phyloP scores from a whole-genome alignment of 92 coral and sea anemone genomes.

The Umimayanthus chanpuru region DNA sequence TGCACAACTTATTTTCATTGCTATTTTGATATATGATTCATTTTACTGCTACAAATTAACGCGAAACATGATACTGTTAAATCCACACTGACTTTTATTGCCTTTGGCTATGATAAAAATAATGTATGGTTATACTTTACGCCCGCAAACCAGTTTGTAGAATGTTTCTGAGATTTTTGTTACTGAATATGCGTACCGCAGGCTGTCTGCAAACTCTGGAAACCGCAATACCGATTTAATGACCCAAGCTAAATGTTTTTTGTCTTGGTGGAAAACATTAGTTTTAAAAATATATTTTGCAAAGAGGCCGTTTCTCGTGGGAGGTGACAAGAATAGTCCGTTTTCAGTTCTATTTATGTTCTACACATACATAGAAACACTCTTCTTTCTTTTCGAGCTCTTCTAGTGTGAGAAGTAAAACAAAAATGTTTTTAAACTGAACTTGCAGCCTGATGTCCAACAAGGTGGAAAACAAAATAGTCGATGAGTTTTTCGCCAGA shows the following conservation, averaged over 20 bases:
- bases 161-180: background rate
- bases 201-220: background rate
- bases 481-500: background rate
- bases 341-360: background rate
- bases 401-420: no score
- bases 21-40: background rate
- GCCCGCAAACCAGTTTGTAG: background rate
- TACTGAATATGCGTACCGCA: background rate
- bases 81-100: background rate
- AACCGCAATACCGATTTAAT: background rate
- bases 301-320: background rate
- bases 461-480: background rate
- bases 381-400: background rate
- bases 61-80: background rate
- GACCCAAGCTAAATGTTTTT: background rate
- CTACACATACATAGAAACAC: background rate
- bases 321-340: background rate
- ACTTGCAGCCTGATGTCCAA: background rate
- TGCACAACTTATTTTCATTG: constrained; percentile 14
- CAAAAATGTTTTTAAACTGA: background rate
- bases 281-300: background rate
- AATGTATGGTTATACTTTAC: background rate
- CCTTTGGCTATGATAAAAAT: background rate
- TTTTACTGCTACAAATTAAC: background rate
- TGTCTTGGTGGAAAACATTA: background rate